These are phyloP conservation scores for Vulpes lagopus DNA, from an alignment of 2,113 vertebrate species.

Conservation along the genomic window DNA sequence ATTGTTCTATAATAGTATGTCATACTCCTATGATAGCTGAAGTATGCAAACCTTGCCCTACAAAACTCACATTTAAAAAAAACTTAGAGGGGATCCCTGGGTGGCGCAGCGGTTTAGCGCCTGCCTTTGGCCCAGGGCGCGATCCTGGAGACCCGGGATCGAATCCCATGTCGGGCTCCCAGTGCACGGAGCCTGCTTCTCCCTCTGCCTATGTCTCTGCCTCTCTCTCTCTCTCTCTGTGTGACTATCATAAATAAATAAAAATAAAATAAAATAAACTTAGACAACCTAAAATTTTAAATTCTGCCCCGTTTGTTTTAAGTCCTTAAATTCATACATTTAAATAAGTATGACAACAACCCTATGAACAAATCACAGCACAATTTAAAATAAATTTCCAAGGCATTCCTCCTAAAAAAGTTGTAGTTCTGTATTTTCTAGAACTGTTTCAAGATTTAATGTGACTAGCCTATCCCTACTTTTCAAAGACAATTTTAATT, in stretches of 20 bases:
- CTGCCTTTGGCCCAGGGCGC: no score
- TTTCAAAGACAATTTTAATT: not conserved
- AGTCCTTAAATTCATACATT: not conserved
- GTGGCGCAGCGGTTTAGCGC: no score
- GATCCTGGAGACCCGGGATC: no score
- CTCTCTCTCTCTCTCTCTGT: no score
- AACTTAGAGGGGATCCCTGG: not conserved
- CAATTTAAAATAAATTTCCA: conserved; percentile 39
- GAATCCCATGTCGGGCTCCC: no score
- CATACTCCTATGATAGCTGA: not conserved
- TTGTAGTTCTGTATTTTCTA: not conserved
- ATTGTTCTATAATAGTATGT: not conserved
- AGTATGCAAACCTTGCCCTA: not conserved
- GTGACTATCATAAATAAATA: no score
- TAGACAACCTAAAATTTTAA: conserved; percentile 15
- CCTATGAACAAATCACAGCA: not conserved
- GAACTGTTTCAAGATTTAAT: conserved; percentile 42
- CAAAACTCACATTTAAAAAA: conserved; percentile 51
- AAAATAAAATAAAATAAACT: not conserved
- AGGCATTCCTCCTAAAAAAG: not conserved
- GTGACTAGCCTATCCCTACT: not conserved
- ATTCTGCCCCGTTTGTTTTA: not conserved
- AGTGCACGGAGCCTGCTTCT: no score
- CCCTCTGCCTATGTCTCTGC: no score
- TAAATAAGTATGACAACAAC: not conserved